Evolutionary conservation across 2,113 vertebrate genomes (phyloP).

Genomic region (Sinocyclocheilus anshuiensis): DNA sequence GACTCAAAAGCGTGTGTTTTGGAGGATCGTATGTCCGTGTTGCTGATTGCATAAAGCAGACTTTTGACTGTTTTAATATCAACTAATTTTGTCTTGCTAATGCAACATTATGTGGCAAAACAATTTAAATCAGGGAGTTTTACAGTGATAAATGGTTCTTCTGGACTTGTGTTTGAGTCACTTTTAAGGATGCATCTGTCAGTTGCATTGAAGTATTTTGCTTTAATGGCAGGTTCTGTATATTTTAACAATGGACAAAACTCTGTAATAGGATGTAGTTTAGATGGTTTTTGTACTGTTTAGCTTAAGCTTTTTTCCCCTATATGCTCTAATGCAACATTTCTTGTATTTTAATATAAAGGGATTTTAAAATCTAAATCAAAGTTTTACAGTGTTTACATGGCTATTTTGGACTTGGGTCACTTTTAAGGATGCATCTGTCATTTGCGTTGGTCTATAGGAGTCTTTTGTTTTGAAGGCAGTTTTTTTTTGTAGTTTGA

Average conservation of each 20-base stretch:
- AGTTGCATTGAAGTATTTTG: background rate
- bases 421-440: background rate
- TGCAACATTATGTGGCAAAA: background rate
- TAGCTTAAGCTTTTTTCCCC: background rate
- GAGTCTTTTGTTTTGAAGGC: background rate
- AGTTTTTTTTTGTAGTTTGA: background rate
- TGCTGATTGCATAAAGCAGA: background rate
- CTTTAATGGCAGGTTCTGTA: background rate
- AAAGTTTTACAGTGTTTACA: background rate
- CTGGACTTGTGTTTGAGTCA: background rate
- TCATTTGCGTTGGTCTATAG: background rate
- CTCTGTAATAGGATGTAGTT: background rate
- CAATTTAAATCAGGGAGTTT: background rate
- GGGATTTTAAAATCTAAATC: background rate
- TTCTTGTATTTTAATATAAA: background rate
- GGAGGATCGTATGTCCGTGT: background rate
- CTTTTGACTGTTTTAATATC: background rate
- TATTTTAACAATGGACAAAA: background rate
- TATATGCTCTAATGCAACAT: background rate
- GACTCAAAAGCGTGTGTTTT: background rate
- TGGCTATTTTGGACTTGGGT: background rate
- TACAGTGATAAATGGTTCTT: background rate
- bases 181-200: background rate
- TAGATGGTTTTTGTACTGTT: background rate
- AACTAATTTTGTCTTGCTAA: background rate